Conservation (phyloP, 2,797 vertebrate genomes). For the Poeciliopsis presidionis region DNA sequence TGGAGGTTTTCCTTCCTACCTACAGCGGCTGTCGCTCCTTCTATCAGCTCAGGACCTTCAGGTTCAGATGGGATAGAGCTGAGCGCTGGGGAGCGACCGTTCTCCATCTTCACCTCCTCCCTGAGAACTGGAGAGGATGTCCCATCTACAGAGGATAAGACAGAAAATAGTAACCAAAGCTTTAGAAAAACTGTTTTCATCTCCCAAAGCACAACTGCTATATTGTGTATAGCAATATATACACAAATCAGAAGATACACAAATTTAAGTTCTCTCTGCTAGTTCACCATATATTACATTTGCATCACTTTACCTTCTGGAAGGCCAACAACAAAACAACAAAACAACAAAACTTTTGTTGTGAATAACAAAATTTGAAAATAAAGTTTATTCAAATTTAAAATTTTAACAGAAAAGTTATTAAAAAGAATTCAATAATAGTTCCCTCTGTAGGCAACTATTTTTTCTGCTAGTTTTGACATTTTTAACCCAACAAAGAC, state of each 20-base stretch:
- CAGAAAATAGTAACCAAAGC: background rate
- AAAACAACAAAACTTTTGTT: no score
- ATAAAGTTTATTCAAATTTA: background rate
- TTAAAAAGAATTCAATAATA: background rate
- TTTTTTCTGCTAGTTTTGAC: background rate
- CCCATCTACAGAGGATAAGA: slow-evolving; percentile 76
- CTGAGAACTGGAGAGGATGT: slow-evolving; percentile 75
- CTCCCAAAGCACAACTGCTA: background rate
- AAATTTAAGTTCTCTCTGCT: background rate
- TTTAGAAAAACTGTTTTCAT: background rate
- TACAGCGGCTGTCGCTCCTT: slow-evolving; percentile 80
- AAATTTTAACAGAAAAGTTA: background rate
- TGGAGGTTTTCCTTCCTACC: slow-evolving; percentile 47
- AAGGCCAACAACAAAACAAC: no score
- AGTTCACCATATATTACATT: background rate
- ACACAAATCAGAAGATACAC: no score
- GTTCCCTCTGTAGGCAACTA: background rate
- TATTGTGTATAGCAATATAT: no score
- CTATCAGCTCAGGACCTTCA: slow-evolving; percentile 88
- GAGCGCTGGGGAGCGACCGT: slow-evolving; percentile 83
- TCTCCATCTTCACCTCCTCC: slow-evolving; percentile 90
- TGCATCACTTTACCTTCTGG: background rate
- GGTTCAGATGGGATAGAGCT: slow-evolving; percentile 82
- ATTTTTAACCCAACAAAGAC: background rate
- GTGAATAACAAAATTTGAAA: background rate